Percentiles rank a stretch among this genome's conserved stretches.
Evolutionary conservation across 2,888 invertebrate genomes (phyloP).

Genomic region (Ellobium chinense): DNA sequence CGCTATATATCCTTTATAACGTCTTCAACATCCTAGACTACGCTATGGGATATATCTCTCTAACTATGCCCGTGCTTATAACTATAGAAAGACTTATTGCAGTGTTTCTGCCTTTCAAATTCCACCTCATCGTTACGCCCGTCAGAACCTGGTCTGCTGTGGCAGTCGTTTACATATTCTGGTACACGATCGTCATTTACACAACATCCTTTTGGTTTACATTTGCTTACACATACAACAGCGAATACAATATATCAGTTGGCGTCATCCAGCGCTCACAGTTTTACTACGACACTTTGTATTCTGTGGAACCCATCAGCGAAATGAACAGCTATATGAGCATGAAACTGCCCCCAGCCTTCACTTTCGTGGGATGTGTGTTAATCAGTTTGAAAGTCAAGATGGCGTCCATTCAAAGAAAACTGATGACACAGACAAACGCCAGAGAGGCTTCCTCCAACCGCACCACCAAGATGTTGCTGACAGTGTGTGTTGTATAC

Average conservation of each 20-base stretch:
- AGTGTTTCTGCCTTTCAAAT: constrained; percentile 1
- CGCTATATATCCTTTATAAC: background rate
- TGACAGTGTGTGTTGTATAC: constrained; percentile 22
- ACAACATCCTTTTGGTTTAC: background rate
- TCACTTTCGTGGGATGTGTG: constrained; percentile 1
- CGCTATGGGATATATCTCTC: background rate
- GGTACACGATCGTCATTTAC: background rate
- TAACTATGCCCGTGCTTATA: constrained; percentile 12
- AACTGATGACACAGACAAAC: background rate
- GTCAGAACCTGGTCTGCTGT: background rate
- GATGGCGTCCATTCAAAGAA: background rate
- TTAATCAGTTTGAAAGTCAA: background rate
- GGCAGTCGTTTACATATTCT: background rate
- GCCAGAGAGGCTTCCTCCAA: background rate
- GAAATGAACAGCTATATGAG: background rate
- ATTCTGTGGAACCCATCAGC: background rate
- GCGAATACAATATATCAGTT: background rate
- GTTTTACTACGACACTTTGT: background rate
- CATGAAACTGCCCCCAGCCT: background rate
- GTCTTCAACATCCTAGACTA: constrained; percentile 14
- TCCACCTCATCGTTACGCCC: background rate
- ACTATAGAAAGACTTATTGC: constrained; percentile 8
- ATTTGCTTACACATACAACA: background rate
- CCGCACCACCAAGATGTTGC: constrained; percentile 6
- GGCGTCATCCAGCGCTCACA: background rate